A percentile compares a stretch with the other conserved stretches of the same genome.
Evolutionary conservation across 2,888 invertebrate species (phyloP).

Genomic region (Azorinus chamasolen): DNA sequence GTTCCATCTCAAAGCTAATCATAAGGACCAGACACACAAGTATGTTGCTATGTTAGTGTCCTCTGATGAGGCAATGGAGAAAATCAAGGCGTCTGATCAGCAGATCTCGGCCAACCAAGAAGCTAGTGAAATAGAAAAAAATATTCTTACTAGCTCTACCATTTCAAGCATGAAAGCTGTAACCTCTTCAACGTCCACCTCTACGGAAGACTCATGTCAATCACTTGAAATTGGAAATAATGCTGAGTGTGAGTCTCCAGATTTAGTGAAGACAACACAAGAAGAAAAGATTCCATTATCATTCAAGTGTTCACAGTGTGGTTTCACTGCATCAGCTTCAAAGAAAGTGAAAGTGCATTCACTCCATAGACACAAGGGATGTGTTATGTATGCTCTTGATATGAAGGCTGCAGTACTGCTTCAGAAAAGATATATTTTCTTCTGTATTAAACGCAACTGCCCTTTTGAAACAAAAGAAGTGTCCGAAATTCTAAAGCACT

Average conservation of each 20-base stretch:
- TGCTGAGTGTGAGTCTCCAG: too few relatives aligned
- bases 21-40: slow-evolving; percentile 74
- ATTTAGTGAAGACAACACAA: slow-evolving; percentile 53
- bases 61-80: slow-evolving; percentile 63
- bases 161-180: too few relatives aligned
- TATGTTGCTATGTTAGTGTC: slow-evolving; percentile 74
- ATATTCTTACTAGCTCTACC: too few relatives aligned
- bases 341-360: slow-evolving; percentile 69
- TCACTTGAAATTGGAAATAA: too few relatives aligned
- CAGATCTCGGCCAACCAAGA: too few relatives aligned
- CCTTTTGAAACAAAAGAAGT: slow-evolving; percentile 72
- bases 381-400: slow-evolving; percentile 70
- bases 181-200: too few relatives aligned
- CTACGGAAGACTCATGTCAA: too few relatives aligned
- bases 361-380: slow-evolving; percentile 62
- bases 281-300: slow-evolving; percentile 65
- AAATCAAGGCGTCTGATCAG: slow-evolving; percentile 66
- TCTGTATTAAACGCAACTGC: slow-evolving; percentile 75
- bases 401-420: slow-evolving; percentile 70
- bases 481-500: slow-evolving; percentile 70
- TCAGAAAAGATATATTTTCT: slow-evolving; percentile 71
- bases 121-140: too few relatives aligned
- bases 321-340: slow-evolving; percentile 60
- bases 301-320: slow-evolving; percentile 77
- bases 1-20: slow-evolving; percentile 73